Evolutionary conservation across 2,888 invertebrate species (phyloP).

Genomic region (Octonoba sinensis): DNA sequence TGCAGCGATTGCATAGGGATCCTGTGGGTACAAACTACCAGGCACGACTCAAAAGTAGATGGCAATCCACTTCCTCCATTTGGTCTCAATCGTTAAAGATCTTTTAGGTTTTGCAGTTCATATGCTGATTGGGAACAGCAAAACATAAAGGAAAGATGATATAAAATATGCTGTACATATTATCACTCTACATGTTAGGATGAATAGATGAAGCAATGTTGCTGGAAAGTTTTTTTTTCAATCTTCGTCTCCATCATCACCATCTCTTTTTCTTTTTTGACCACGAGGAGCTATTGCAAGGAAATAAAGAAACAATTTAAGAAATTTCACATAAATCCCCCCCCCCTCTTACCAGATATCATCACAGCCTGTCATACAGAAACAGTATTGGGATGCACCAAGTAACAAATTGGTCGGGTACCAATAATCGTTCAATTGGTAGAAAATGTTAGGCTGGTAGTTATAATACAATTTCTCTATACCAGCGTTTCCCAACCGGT

Average conservation of each 20-base stretch:
- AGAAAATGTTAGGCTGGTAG: no score
- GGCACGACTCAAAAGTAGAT: constrained; percentile 59
- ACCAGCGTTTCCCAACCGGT: no score
- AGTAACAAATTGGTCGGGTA: no score
- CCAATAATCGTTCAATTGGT: no score
- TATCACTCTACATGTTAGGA: constrained; percentile 64
- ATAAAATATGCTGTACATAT: constrained; percentile 62
- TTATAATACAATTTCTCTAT: no score
- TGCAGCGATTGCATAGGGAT: constrained; percentile 52
- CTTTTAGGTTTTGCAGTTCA: constrained; percentile 58
- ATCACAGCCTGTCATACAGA: no score
- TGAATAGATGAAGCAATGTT: constrained; percentile 62
- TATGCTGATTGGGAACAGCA: constrained; percentile 32
- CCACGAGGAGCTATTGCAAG: constrained; percentile 34
- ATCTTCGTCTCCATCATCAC: constrained; percentile 57
- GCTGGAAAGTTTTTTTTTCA: constrained; percentile 51
- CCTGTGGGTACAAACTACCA: constrained; percentile 55
- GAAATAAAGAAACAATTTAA: constrained; percentile 11
- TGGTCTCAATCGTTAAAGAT: constrained; percentile 50
- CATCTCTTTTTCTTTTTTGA: constrained; percentile 62
- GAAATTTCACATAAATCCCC: constrained; percentile 5
- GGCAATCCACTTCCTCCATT: constrained; percentile 50
- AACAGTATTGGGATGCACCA: no score
- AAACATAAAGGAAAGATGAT: constrained; percentile 59
- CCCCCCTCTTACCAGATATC: no score